A percentile compares a stretch with the other conserved stretches of the same genome.
Evolutionary conservation across 2,113 vertebrate species (phyloP).

Genomic region (Struthio camelus): DNA sequence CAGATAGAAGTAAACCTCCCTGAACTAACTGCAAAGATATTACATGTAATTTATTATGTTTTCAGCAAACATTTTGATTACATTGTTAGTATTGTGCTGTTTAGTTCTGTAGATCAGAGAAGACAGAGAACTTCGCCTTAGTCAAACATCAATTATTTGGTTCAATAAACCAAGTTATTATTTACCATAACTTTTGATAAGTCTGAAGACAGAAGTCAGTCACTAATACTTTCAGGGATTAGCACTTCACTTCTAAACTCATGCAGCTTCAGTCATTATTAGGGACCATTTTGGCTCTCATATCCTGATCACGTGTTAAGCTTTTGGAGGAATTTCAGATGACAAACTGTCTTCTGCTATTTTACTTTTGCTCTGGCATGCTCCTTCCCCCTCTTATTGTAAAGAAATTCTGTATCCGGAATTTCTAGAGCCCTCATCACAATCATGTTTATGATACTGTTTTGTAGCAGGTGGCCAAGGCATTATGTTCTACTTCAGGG

Average conservation of each 20-base stretch:
- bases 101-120: neutral
- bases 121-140: neutral
- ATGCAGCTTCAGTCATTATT: neutral
- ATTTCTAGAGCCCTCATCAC: neutral
- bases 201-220: neutral
- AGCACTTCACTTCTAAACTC: neutral
- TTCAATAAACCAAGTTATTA: neutral
- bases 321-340: neutral
- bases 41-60: neutral
- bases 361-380: neutral
- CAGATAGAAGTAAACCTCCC: neutral
- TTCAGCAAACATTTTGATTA: neutral
- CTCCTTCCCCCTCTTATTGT: neutral
- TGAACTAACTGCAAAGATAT: neutral
- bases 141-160: neutral
- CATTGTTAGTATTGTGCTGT: too few relatives aligned
- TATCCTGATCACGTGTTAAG: neutral
- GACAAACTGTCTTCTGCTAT: neutral
- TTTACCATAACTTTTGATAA: neutral
- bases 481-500: neutral
- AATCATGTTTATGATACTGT: fast-evolving
- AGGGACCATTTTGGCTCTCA: neutral
- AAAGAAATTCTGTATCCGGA: neutral
- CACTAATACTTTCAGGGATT: neutral
- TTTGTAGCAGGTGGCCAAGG: neutral